A percentile compares a stretch with the other conserved stretches of the same genome.
Evolutionary conservation across 2,797 vertebrate species (phyloP).

Genomic region (Leptodactylus fallax): DNA sequence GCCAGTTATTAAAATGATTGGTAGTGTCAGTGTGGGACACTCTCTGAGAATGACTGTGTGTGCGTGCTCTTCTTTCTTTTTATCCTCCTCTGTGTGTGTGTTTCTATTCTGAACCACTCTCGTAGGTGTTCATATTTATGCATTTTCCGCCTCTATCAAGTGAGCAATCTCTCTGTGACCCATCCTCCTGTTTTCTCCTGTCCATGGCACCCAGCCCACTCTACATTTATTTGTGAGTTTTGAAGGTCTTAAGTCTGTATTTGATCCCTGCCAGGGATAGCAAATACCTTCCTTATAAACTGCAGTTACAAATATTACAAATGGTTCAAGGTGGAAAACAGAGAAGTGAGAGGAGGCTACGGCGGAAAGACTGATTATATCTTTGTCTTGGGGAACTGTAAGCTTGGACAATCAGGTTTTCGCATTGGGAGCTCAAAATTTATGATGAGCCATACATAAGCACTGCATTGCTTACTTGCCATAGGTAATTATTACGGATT

Average conservation of each 20-base stretch:
- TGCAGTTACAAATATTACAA: too few relatives aligned
- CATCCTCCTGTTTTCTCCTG: conserved; percentile 19
- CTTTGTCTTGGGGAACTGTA: background rate
- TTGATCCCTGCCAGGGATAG: background rate
- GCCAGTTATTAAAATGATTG: conserved; percentile 30
- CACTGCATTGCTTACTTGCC: too few relatives aligned
- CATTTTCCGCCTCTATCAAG: conserved; percentile 24
- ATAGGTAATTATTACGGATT: too few relatives aligned
- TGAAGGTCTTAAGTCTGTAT: background rate
- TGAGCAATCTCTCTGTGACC: conserved; percentile 1
- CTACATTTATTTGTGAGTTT: background rate
- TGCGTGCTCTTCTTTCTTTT: conserved; percentile 24
- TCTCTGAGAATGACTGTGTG: conserved; percentile 12
- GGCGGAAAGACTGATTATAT: background rate
- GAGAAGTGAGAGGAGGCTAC: background rate
- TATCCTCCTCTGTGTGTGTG: conserved; percentile 32
- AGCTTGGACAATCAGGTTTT: too few relatives aligned
- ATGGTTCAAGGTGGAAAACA: background rate
- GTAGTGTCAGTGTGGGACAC: conserved; percentile 41
- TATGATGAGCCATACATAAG: too few relatives aligned
- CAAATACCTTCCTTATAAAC: background rate
- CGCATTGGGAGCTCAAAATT: too few relatives aligned
- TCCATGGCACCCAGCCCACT: conserved; percentile 7
- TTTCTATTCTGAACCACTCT: conserved; percentile 41
- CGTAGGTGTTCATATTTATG: conserved; percentile 48